A percentile compares a stretch with the other conserved stretches of the same genome.
Conservation (phyloP, 2,888 invertebrate species). For the Toxonevra muliebris region DNA sequence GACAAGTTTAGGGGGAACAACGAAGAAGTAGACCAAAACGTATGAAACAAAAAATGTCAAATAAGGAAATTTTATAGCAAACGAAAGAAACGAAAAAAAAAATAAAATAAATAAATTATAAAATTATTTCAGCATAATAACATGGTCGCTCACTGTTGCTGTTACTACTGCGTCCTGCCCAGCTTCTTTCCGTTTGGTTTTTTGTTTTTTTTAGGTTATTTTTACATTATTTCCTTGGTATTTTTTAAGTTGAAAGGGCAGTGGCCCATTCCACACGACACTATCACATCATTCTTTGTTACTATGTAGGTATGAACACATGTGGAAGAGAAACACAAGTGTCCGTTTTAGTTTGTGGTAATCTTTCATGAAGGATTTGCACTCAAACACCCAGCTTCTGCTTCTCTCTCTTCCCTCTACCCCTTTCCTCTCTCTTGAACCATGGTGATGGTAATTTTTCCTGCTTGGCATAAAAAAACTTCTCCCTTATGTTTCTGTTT, state of each 20-base stretch:
- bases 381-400: conserved; percentile 52
- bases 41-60: conserved; percentile 2
- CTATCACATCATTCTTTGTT: too few species aligned
- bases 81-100: conserved; percentile 24
- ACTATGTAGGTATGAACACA: conserved; percentile 49
- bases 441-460: conserved; percentile 21
- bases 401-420: conserved; percentile 8
- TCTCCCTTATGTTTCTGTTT: conserved; percentile 17
- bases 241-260: not conserved
- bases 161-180: conserved; percentile 20
- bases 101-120: conserved; percentile 62
- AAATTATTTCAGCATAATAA: conserved; percentile 64
- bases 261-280: too few species aligned
- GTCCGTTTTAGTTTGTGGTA: conserved; percentile 48
- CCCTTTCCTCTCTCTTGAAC: not conserved
- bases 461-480: conserved; percentile 13
- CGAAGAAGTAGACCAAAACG: conserved; percentile 1
- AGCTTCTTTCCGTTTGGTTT: conserved; percentile 8
- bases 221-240: not conserved
- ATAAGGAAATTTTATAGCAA: conserved; percentile 15
- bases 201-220: not conserved
- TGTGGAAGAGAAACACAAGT: conserved; percentile 35
- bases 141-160: conserved; percentile 47
- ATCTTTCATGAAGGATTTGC: conserved; percentile 62
- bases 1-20: too few species aligned